Evolutionary conservation across 1,140 invertebrate species (phyloP).

Genomic region (Aphidius gifuensis): DNA sequence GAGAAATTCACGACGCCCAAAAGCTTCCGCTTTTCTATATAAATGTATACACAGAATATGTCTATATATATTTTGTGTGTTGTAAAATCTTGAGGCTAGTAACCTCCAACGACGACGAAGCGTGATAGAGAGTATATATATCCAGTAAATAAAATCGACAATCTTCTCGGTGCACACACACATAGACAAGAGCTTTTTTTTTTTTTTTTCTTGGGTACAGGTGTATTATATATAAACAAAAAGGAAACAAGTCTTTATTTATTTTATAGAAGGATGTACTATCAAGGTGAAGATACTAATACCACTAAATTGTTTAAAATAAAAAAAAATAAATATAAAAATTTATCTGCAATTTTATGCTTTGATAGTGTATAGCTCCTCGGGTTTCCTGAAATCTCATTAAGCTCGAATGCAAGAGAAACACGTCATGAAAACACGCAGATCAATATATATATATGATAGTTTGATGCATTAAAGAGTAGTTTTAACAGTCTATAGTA

Average conservation of each 20-base stretch:
- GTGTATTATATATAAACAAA: no score
- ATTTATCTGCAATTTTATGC: conserved; percentile 33
- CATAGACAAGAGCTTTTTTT: no score
- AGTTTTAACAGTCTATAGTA: neutral
- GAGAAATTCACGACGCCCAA: conserved; percentile 30
- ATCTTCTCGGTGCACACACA: no score
- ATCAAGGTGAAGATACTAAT: neutral
- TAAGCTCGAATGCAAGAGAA: conserved; percentile 23
- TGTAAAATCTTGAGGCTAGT: conserved; percentile 18
- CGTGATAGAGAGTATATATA: no score
- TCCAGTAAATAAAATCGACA: no score
- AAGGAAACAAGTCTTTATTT: no score
- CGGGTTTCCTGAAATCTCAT: conserved; percentile 26
- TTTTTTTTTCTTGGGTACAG: no score
- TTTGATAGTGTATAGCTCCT: conserved; percentile 1
- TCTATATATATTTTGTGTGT: neutral
- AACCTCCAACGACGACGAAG: neutral
- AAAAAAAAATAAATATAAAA: conserved; percentile 18
- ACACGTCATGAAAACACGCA: neutral
- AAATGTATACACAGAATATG: no score
- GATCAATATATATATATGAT: neutral
- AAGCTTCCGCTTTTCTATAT: conserved; percentile 14
- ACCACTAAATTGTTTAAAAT: neutral
- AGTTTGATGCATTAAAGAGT: neutral
- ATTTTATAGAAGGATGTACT: no score